phyloP scores from a whole-genome alignment of 64 coral and sea anemone species.

The Platygyra sinensis region DNA sequence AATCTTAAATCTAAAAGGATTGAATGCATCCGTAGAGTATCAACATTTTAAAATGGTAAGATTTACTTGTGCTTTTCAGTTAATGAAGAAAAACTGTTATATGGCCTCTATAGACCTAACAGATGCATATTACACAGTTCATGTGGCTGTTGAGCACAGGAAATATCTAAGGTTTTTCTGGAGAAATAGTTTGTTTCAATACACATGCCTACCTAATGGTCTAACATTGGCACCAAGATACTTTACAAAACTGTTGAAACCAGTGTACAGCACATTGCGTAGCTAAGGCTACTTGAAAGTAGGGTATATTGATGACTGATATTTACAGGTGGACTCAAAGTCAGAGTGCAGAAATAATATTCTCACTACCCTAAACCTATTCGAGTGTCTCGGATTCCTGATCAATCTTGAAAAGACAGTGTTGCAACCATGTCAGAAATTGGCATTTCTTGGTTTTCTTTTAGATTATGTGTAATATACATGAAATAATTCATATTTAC shows the following conservation, averaged over 20 bases:
- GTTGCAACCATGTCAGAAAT: conserved; percentile 51
- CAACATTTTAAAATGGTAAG: conserved; percentile 57
- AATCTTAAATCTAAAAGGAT: conserved; percentile 58
- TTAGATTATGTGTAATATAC: no score
- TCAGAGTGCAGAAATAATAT: conserved; percentile 39
- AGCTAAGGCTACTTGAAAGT: no score
- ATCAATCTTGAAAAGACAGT: conserved; percentile 49
- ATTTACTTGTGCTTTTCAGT: conserved; percentile 18
- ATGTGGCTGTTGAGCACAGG: no score
- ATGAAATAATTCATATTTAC: no score
- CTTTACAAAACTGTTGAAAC: no score
- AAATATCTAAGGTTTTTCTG: not conserved
- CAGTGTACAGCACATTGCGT: conserved; percentile 19
- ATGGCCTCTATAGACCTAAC: no score
- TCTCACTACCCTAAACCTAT: conserved; percentile 8
- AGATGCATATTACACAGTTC: no score
- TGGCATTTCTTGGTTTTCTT: conserved; percentile 67
- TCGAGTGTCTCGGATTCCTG: conserved; percentile 31
- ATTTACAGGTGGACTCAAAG: conserved; percentile 21
- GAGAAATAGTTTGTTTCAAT: no score
- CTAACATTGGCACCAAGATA: no score
- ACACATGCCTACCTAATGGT: conserved; percentile 2
- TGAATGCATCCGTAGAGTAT: conserved; percentile 50
- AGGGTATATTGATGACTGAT: no score
- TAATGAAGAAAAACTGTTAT: conserved; percentile 49